These are phyloP conservation scores for Meliscaeva auricollis DNA, from an alignment of 2,888 invertebrate species.

Conservation along the genomic window DNA sequence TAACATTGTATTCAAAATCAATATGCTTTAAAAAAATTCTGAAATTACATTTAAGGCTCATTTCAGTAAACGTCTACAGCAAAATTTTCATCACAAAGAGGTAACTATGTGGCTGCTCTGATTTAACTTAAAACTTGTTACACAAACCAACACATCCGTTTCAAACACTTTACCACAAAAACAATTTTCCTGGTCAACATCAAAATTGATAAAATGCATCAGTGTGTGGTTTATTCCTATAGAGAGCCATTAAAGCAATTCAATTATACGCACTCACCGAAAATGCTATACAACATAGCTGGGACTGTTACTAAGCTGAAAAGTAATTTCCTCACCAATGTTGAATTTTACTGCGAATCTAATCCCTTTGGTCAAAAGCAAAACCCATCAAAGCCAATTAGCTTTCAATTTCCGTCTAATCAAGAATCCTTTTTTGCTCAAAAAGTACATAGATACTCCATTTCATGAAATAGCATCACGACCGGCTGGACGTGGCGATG, in stretches of 20 bases:
- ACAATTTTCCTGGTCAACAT: not conserved
- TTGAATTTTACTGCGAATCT: not conserved
- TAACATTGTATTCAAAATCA: too few species aligned
- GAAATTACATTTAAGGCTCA: not conserved
- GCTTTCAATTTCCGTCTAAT: constrained; percentile 75
- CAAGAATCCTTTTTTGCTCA: constrained; percentile 44
- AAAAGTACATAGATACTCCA: not conserved
- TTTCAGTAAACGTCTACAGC: not conserved
- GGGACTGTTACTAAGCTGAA: not conserved
- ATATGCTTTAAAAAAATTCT: too few species aligned
- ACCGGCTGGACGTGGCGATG: too few species aligned
- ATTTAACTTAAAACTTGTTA: not conserved
- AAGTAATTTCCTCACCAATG: constrained; percentile 8
- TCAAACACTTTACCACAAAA: constrained; percentile 20
- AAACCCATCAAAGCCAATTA: constrained; percentile 71
- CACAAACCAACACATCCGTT: constrained; percentile 1
- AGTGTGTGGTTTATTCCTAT: not conserved
- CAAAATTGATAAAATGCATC: constrained; percentile 12
- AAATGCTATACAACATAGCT: not conserved
- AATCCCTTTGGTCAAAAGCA: constrained; percentile 65
- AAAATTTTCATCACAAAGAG: not conserved
- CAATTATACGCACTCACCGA: constrained; percentile 42
- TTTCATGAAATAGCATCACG: not conserved
- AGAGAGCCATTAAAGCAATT: constrained; percentile 38
- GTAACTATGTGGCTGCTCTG: not conserved